Evolutionary conservation across 2,113 vertebrate species (phyloP), one percentile per base, ranked within the genome.

Genomic region (Odontesthes bonariensis): DNA sequence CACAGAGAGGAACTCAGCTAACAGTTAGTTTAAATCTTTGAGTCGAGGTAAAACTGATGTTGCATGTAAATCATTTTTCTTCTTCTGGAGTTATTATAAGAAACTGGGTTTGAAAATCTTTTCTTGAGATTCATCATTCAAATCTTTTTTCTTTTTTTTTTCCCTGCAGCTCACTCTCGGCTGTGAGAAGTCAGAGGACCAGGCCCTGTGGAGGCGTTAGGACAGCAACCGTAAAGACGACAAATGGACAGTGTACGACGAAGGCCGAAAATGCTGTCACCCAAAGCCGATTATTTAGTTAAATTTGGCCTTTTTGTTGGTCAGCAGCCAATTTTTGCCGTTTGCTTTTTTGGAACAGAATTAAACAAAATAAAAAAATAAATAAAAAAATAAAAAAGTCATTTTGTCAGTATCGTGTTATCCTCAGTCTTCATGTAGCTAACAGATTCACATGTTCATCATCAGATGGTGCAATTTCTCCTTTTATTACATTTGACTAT

Each of bases 401-500:
- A 3, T 33, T 67, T 33, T 52, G 13, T 49, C 23, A 63, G 16
- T 6, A 35, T 44, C 5, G 2, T 33, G 32, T 52, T 63, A 35
- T 68, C 4, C 23, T 44, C 17, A 13, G 32, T 58, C 19, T 62
- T 52, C 7, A 22, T 7, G n/a, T n/a, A 33, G 52, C 64, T 40
- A 56, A 90, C 54, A 83, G 80, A 89, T 55, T 81, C 71, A 89
- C 86, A 77, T 38, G 35, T 23, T 84, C 49, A 88, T 69, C 89
- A 82, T 82, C 66, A 81, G 64, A 87, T 90, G 85, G 90, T 92
- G 88, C 87, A 90, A 88, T 88, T 80, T 92, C 88, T 91, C 89
- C 76, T 90, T 93, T 92, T 94, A 92, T 93, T 93, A 91, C 80
- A 81, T 92, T 92, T 87, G 89, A 93, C 91, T 91, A 91, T 93